Base-by-base conservation (phyloP, 2,888 invertebrate genomes). In the Drosophila macrospina region DNA sequence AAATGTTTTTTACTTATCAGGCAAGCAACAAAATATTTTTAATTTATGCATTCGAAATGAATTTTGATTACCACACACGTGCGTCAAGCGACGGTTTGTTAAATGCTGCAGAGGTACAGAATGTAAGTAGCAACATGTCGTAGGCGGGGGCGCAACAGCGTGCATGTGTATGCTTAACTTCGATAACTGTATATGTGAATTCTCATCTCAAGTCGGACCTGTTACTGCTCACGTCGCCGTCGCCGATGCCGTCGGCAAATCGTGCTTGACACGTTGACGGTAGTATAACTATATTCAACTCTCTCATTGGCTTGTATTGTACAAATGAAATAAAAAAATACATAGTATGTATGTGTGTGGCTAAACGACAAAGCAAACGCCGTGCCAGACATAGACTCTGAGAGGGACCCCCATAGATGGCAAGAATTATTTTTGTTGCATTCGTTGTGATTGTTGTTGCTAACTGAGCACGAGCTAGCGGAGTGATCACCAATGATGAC, bases 401-500 rank as follows among this genome's bases (percentile, higher is more conserved):
- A 44, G 39, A 61, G 51, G 54, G 63, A 56, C 48, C 62, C 36
- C 72, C 69, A 72, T 66, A 85, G 55, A 80, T 74, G 78, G 85
- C 71, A 74, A 80, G 80, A 80, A 80, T 78, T 50, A 55, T 52
- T 66, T 47, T 51, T 56, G 34, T 66, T 57, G 60, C 63, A 64
- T 47, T 51, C 52, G 34, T 66, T 57, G 60, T 65, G 63, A 26
- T 30, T 63, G 47, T 44, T 61, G 68, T 52, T 76, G 77, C 74
- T 68, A 69, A 64, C 75, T 60, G 68, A 78, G 78, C 89, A 89
- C 90, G 89, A 80, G 90, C 71, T 86, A 56, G 69, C 45, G 63
- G 89, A 89, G 90, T 89, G 89, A 90, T 89, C 89, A 64, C 52
- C 59, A 54, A 62, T 79, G 67, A 75, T 70, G 78, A 60, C 16